Conservation (phyloP, 2,113 vertebrate genomes). For the Tychaedon coryphoeus region DNA sequence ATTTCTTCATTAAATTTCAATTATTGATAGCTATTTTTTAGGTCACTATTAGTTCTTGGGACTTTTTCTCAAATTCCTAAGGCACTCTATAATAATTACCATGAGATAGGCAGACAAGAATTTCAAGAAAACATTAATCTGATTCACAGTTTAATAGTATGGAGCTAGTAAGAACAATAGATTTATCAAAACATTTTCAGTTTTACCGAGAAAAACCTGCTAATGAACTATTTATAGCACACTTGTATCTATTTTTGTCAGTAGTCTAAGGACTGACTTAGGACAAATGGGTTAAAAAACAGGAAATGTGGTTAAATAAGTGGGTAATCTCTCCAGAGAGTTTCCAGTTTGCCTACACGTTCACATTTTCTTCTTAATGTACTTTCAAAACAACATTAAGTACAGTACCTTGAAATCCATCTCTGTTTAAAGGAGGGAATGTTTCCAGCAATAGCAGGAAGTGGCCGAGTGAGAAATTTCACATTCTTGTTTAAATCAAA, state of each 20-base stretch:
- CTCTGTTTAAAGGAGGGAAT: slow-evolving; percentile 46
- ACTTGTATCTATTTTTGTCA: slow-evolving; percentile 76
- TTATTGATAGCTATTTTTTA: neutral
- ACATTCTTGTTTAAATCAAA: neutral
- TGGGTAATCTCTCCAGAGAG: slow-evolving; percentile 76
- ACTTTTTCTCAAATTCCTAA: neutral
- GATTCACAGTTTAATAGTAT: slow-evolving; percentile 15
- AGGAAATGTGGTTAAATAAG: slow-evolving; percentile 82
- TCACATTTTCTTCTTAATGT: slow-evolving; percentile 63
- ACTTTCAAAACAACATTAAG: slow-evolving; percentile 68
- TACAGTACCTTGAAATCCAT: slow-evolving; percentile 63
- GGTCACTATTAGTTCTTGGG: neutral
- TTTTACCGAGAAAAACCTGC: slow-evolving; percentile 70
- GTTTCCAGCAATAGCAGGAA: slow-evolving; percentile 71
- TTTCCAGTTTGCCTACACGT: slow-evolving; percentile 76
- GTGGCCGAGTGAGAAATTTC: slow-evolving; percentile 53
- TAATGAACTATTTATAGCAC: slow-evolving; percentile 76
- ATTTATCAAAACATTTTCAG: slow-evolving; percentile 70
- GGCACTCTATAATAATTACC: neutral
- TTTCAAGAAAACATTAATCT: slow-evolving; percentile 35
- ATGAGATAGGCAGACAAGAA: neutral
- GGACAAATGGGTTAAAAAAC: slow-evolving; percentile 79
- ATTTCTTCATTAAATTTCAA: neutral
- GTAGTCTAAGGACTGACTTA: slow-evolving; percentile 71
- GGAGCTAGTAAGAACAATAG: slow-evolving; percentile 51